Conservation (phyloP, 2,113 vertebrate species). For the Etia nguti region DNA sequence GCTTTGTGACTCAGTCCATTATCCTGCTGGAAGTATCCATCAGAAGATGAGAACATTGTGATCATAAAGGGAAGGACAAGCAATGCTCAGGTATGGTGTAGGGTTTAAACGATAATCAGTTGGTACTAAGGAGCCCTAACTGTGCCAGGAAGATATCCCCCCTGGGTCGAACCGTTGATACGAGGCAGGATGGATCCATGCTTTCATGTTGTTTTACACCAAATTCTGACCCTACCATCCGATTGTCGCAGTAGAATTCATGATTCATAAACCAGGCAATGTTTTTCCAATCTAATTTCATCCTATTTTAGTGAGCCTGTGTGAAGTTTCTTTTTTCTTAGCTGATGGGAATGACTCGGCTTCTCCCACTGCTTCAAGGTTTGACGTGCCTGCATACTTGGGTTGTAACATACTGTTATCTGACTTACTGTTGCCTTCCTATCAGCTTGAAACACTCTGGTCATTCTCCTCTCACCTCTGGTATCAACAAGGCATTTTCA, state of each 20-base stretch:
- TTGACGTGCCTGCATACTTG: not conserved
- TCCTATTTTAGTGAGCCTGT: not conserved
- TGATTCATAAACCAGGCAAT: too few species aligned
- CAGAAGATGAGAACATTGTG: not conserved
- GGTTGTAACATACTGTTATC: not conserved
- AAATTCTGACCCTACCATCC: too few species aligned
- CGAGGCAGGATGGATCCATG: too few species aligned
- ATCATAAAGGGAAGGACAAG: not conserved
- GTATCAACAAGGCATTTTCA: not conserved
- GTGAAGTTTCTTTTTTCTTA: not conserved
- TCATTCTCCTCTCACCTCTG: not conserved
- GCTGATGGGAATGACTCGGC: not conserved
- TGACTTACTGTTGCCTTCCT: not conserved
- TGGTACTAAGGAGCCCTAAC: not conserved
- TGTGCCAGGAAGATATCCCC: not conserved
- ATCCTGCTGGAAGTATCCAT: not conserved
- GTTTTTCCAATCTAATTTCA: not conserved
- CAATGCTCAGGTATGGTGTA: not conserved
- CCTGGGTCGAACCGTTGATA: too few species aligned
- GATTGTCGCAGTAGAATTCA: too few species aligned
- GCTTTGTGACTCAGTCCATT: not conserved
- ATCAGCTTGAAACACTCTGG: not conserved
- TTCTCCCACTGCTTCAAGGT: not conserved
- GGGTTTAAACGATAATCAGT: not conserved
- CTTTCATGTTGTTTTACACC: too few species aligned